These are phyloP conservation scores for Dunckerocampus dactyliophorus DNA, from an alignment of 2,113 vertebrate species.

Conservation along the genomic window DNA sequence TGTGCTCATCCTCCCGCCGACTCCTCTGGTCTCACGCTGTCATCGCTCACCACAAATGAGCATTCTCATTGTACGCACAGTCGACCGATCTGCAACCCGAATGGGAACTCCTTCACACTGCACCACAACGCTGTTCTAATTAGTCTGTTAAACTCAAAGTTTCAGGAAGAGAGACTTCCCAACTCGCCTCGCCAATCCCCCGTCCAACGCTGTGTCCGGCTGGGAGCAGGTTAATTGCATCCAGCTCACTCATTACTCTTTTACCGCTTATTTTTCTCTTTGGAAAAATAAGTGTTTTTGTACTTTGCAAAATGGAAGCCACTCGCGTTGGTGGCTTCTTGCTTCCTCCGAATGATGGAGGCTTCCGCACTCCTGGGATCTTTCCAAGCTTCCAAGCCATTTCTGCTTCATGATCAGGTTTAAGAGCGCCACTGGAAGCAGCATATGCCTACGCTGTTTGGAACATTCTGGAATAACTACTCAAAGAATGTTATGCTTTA, in stretches of 20 bases:
- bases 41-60: conserved; percentile 56
- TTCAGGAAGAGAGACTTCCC: conserved; percentile 27
- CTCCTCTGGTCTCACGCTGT: conserved; percentile 46
- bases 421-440: background rate
- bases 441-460: background rate
- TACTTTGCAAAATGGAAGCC: background rate
- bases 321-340: no score
- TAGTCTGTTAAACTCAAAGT: conserved; percentile 49
- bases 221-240: conserved; percentile 49
- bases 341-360: background rate
- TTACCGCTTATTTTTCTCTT: background rate
- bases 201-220: conserved; percentile 36
- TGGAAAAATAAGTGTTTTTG: conserved; percentile 6
- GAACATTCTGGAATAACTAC: background rate
- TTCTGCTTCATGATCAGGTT: background rate
- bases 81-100: conserved; percentile 35
- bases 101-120: conserved; percentile 53
- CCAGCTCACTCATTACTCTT: conserved; percentile 7
- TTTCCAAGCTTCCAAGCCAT: background rate
- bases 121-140: conserved; percentile 56
- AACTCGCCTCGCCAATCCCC: conserved; percentile 21
- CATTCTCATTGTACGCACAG: conserved; percentile 44
- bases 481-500: background rate
- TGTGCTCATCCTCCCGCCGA: conserved; percentile 22
- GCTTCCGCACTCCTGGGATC: no score